phyloP scores from a whole-genome alignment of 2,888 invertebrate species.

The Papilio gigon region DNA sequence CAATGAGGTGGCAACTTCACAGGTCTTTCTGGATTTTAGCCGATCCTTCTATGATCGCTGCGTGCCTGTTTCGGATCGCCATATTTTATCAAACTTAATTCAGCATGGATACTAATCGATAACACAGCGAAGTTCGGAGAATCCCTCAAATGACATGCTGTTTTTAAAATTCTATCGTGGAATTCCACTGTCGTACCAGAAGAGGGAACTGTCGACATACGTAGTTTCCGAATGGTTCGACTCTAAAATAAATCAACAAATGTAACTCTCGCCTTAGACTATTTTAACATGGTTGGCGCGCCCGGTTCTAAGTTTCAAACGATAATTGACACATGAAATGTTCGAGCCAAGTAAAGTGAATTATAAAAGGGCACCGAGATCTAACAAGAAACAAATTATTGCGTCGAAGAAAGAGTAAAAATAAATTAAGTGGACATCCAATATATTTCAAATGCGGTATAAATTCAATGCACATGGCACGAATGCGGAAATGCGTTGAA shows the following conservation, averaged over 20 bases:
- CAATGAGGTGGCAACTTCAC: no score
- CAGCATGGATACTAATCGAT: not conserved
- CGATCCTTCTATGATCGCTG: no score
- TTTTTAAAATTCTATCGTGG: no score
- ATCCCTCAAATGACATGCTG: no score
- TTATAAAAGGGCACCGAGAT: not conserved
- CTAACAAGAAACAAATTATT: not conserved
- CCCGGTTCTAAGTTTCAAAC: not conserved
- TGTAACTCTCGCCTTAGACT: not conserved
- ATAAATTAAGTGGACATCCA: conserved; percentile 30
- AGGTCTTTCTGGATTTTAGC: no score
- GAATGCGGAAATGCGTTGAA: conserved; percentile 66
- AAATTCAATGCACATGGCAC: conserved; percentile 55
- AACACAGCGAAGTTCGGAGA: not conserved
- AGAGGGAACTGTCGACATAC: no score
- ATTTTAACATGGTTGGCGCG: not conserved
- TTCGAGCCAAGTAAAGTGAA: conserved; percentile 2
- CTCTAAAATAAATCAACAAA: not conserved
- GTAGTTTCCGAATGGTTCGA: no score
- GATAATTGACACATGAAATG: conserved; percentile 16
- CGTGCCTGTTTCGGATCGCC: no score
- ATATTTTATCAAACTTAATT: not conserved
- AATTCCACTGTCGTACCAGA: no score
- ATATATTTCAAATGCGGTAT: conserved; percentile 47
- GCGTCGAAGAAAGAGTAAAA: not conserved